Base-by-base conservation (phyloP, 2,888 invertebrate genomes). In the Zaprionus obscuricornis region DNA sequence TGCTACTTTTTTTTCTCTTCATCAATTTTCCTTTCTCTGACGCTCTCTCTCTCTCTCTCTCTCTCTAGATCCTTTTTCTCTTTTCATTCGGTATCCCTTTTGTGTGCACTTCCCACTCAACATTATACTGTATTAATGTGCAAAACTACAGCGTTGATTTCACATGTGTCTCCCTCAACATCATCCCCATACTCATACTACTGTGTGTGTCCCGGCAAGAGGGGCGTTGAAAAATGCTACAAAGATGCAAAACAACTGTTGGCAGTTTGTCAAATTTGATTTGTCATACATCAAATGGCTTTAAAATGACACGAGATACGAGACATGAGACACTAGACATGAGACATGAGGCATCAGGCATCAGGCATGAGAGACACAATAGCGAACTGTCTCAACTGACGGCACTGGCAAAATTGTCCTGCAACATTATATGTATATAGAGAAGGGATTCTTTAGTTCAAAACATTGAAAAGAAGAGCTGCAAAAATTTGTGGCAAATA, bases 221-320 rank as follows among this genome's bases (percentile, higher is more conserved):
- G n/a, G n/a, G 56, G 66, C 57, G 75, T 58, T 85, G 78, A 83
- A 85, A 79, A 82, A 85, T 85, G 85, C 50, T 67, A 56, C 66
- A 83, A 81, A 81, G 72, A 81, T 81, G 84, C 84, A 85, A 81
- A 81, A 85, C 75, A 81, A 85, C 84, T 75, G 81, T 78, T 85
- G 86, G 81, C 81, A 82, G 86, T 83, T 82, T 84, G 86, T 82
- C 81, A 82, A 86, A 82, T 82, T 82, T 82, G 81, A 82, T 82
- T 82, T 83, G 81, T 85, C 81, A 82, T 82, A 85, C 76, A 81
- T 81, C 85, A 85, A 81, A 85, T 81, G 79, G 64, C 79, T 81
- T 85, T 78, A 79, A 81, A 79, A 74, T 85, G 85, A 85, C 79
- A 77, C 58, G 51, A 17, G 37, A 27, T 36, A 36, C 56, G 55